Evolutionary conservation across 2,113 vertebrate species (phyloP).

Genomic region (Collichthys lucidus): DNA sequence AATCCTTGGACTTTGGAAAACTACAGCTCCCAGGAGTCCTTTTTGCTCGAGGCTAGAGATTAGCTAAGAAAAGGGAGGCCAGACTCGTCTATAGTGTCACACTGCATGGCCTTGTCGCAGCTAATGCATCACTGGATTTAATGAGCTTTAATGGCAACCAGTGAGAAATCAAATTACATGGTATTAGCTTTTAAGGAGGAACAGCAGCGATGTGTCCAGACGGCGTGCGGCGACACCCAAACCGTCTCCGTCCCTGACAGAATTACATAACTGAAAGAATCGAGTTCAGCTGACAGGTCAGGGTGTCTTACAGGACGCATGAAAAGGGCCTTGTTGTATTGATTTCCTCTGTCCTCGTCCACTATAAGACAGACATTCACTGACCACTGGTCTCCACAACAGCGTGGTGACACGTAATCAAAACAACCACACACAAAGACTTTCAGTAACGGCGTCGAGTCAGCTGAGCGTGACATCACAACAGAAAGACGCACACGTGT

Average conservation of each 20-base stretch:
- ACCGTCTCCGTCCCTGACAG: neutral
- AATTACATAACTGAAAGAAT: neutral
- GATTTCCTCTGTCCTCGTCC: slow-evolving; percentile 8
- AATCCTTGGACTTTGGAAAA: neutral
- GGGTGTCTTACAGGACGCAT: slow-evolving; percentile 3
- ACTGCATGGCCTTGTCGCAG: neutral
- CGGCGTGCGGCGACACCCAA: neutral
- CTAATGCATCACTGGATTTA: slow-evolving; percentile 37
- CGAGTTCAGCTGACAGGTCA: neutral
- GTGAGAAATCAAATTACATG: slow-evolving; percentile 43
- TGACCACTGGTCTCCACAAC: neutral
- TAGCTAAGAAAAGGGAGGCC: neutral
- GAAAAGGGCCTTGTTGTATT: slow-evolving; percentile 8
- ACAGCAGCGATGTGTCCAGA: slow-evolving; percentile 13
- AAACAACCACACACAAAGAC: neutral
- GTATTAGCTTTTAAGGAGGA: slow-evolving; percentile 24
- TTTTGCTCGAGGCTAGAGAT: neutral
- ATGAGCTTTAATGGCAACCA: slow-evolving; percentile 42
- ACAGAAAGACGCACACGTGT: slow-evolving; percentile 30
- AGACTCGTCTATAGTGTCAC: neutral
- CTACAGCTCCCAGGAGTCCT: slow-evolving; percentile 22
- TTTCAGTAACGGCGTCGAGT: slow-evolving; percentile 27
- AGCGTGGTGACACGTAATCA: slow-evolving; percentile 10
- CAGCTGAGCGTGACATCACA: slow-evolving; percentile 59
- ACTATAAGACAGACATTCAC: slow-evolving; percentile 17